Percentiles rank a stretch among this genome's conserved stretches.
Conservation (phyloP, 2,797 vertebrate species). For the Sarcoramphus papa region DNA sequence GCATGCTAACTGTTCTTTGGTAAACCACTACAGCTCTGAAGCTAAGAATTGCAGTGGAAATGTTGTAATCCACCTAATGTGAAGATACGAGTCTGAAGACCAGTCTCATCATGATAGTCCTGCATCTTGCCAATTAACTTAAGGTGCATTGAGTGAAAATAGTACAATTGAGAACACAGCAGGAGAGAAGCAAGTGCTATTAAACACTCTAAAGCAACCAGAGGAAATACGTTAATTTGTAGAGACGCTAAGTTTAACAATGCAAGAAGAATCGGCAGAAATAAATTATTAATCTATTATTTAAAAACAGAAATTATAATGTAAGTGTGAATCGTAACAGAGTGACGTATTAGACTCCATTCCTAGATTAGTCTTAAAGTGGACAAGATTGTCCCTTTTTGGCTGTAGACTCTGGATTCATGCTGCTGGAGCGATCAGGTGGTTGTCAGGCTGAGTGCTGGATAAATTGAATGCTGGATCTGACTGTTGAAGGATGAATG, state of each 20-base stretch:
- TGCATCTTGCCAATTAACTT: constrained; percentile 37
- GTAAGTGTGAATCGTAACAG: neutral
- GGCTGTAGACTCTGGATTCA: neutral
- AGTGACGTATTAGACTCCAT: neutral
- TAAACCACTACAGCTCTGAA: neutral
- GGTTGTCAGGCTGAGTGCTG: neutral
- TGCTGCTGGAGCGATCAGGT: neutral
- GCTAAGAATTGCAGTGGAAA: neutral
- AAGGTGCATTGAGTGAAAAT: constrained; percentile 37
- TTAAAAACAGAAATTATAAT: neutral
- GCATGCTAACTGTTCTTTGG: accelerated
- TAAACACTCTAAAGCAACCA: constrained; percentile 5
- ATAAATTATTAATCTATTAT: neutral
- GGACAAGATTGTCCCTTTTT: neutral
- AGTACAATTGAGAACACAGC: constrained; percentile 24
- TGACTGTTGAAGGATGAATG: neutral
- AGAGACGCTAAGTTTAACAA: neutral
- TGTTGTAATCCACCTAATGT: neutral
- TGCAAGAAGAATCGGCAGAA: neutral
- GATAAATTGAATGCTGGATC: neutral
- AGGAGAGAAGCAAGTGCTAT: neutral
- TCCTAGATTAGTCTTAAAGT: neutral
- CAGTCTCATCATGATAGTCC: neutral
- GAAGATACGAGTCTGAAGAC: neutral
- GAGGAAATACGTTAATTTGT: neutral